These are phyloP conservation scores for Pundamilia nyererei DNA, from an alignment of 2,113 vertebrate genomes.

Conservation along the genomic window DNA sequence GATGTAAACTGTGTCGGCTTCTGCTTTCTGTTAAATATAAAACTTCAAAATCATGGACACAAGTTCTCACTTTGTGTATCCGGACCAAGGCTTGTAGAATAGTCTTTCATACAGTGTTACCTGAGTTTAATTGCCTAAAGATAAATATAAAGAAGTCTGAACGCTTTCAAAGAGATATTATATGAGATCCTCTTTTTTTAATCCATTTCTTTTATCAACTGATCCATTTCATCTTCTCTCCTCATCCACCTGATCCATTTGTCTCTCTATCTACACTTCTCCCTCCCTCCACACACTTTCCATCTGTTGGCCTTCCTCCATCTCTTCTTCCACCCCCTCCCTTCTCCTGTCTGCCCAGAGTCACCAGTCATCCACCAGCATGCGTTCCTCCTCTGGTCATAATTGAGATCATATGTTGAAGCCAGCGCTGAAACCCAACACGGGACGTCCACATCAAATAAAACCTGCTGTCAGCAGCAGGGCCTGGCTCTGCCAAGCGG, in stretches of 20 bases:
- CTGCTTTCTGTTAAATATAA: neutral
- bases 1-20: neutral
- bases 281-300: neutral
- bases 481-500: conserved; percentile 52
- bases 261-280: neutral
- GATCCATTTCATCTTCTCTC: neutral
- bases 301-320: conserved; percentile 50
- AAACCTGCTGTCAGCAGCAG: conserved; percentile 67
- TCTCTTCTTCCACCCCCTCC: conserved; percentile 10
- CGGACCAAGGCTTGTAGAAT: neutral
- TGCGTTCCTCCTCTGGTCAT: conserved; percentile 60
- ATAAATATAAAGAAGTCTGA: neutral
- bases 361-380: conserved; percentile 61
- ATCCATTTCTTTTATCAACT: neutral
- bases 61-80: neutral
- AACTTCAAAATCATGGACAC: neutral
- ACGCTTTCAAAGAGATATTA: neutral
- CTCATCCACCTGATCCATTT: conserved; percentile 11
- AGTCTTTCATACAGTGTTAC: neutral
- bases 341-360: conserved; percentile 38
- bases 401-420: conserved; percentile 77
- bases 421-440: conserved; percentile 67
- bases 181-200: neutral
- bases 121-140: neutral
- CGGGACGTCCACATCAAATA: conserved; percentile 72